phyloP scores from a whole-genome alignment of 2,113 vertebrate species.

The Rhineura floridana region DNA sequence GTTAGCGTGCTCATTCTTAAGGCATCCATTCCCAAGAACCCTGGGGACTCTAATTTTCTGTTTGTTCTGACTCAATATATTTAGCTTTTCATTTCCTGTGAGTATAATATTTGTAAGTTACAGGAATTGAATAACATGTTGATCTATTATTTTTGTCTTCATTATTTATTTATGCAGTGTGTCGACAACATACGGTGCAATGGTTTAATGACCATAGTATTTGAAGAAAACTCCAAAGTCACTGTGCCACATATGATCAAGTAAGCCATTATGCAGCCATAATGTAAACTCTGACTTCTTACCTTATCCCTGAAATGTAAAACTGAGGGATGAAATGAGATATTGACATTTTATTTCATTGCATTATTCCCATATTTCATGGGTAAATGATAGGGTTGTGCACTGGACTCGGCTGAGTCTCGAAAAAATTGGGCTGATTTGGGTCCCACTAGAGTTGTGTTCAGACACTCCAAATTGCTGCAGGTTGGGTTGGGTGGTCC shows the following conservation, averaged over 20 bases:
- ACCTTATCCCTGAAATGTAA: slow-evolving; percentile 15
- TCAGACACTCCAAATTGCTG: no score
- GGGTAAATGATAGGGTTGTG: background rate
- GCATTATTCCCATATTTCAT: background rate
- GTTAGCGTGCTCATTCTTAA: background rate
- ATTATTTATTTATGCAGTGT: slow-evolving; percentile 81
- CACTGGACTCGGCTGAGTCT: no score
- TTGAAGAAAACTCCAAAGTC: slow-evolving; percentile 99
- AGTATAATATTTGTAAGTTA: background rate
- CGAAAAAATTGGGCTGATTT: no score
- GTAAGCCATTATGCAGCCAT: slow-evolving; percentile 77
- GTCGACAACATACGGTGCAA: slow-evolving; percentile 99
- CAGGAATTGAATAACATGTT: background rate
- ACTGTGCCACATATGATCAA: slow-evolving; percentile 98
- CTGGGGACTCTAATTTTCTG: no score
- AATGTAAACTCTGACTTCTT: background rate
- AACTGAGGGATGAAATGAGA: background rate
- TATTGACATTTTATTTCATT: background rate
- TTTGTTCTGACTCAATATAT: no score
- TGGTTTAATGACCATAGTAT: slow-evolving; percentile 98
- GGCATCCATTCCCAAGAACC: no score
- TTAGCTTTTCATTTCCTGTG: background rate
- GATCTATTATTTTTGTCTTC: slow-evolving; percentile 30
- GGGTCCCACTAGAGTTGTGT: no score
- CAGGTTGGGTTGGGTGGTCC: no score